Conservation (phyloP, 2,888 invertebrate species). For the Uropetala carovei region DNA sequence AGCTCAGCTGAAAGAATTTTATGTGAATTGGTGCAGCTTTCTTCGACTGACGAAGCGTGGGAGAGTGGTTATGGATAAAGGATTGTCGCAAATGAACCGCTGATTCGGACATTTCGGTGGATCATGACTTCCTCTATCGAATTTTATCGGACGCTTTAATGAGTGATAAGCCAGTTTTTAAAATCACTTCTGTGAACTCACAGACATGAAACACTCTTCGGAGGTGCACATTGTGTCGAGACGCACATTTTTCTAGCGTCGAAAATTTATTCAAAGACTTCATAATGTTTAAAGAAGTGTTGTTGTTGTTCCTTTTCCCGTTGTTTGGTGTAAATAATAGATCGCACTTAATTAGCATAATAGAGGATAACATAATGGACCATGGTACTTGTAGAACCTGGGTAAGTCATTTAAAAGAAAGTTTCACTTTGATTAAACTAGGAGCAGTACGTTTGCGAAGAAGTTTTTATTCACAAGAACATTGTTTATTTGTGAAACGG, state of each 20-base stretch:
- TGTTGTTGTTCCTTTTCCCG: conserved; percentile 54
- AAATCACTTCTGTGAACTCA: neutral
- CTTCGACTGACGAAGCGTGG: neutral
- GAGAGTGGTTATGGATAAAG: neutral
- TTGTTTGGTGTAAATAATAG: conserved; percentile 61
- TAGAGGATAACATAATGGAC: conserved; percentile 57
- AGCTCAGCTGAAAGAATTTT: conserved; percentile 78
- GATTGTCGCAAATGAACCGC: neutral
- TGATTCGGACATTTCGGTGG: neutral
- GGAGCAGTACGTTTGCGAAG: conserved; percentile 1
- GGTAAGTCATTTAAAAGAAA: conserved; percentile 55
- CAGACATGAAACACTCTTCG: neutral
- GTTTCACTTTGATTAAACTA: conserved; percentile 49
- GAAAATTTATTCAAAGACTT: conserved; percentile 37
- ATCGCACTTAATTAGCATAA: conserved; percentile 49
- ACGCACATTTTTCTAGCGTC: conserved; percentile 41
- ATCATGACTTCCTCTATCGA: neutral
- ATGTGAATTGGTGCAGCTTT: conserved; percentile 31
- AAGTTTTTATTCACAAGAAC: conserved; percentile 23
- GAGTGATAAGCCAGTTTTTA: neutral
- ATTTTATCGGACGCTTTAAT: neutral
- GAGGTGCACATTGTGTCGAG: neutral
- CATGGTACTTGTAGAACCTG: conserved; percentile 60
- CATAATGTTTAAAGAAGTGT: conserved; percentile 43
- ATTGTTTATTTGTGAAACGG: conserved; percentile 28